phyloP scores from a whole-genome alignment of 2,797 vertebrate genomes.

The Oryzias dopingdopingensis region DNA sequence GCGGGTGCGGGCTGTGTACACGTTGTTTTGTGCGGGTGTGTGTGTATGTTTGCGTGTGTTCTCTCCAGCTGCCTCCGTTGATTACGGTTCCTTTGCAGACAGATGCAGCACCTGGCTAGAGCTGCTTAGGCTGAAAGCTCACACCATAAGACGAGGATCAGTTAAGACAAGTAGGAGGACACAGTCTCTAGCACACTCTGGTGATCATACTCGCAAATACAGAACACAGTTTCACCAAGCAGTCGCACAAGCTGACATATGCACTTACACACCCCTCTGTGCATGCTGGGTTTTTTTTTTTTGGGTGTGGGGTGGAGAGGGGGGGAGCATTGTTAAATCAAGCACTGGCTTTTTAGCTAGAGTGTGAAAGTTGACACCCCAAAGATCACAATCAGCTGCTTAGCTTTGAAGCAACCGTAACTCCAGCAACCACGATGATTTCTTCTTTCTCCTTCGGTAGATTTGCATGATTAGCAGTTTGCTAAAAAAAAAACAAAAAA shows the following conservation, averaged over 20 bases:
- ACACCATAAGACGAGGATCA: constrained; percentile 99
- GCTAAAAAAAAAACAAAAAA: not conserved
- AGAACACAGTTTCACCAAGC: constrained; percentile 64
- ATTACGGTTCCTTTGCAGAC: constrained; percentile 99
- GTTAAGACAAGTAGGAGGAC: constrained; percentile 99
- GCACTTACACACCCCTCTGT: constrained; percentile 67
- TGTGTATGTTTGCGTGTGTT: constrained; percentile 51
- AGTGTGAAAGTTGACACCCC: constrained; percentile 84
- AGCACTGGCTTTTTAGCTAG: constrained; percentile 63
- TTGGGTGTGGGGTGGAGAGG: constrained; percentile 59
- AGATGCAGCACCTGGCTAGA: constrained; percentile 99
- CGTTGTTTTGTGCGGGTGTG: constrained; percentile 1
- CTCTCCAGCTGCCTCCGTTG: constrained; percentile 97
- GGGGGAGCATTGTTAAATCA: constrained; percentile 73
- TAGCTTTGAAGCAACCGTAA: constrained; percentile 46
- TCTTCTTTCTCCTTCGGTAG: constrained; percentile 5
- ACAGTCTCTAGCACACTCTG: constrained; percentile 89
- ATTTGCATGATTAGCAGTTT: constrained; percentile 19
- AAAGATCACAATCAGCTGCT: constrained; percentile 50
- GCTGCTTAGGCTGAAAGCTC: constrained; percentile 99
- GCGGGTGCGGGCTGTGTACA: constrained; percentile 35
- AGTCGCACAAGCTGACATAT: constrained; percentile 27
- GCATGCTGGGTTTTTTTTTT: constrained; percentile 64
- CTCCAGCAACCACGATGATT: constrained; percentile 18
- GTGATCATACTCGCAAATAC: constrained; percentile 84